These are phyloP conservation scores for Drosophila meridiana DNA, from an alignment of 2,888 invertebrate genomes.

Conservation along the genomic window DNA sequence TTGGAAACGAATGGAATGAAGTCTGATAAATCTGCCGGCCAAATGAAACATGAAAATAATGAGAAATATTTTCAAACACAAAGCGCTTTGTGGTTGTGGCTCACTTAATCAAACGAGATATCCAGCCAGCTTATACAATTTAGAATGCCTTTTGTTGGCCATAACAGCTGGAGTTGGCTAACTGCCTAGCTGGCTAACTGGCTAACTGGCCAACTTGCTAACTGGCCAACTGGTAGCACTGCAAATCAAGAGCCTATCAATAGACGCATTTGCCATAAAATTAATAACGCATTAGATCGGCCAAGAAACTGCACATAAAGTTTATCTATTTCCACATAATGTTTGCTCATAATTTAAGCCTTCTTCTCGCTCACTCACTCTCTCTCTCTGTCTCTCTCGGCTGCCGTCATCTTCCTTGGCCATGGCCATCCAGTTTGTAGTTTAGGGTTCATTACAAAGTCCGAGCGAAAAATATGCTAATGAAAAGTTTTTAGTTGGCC, in stretches of 20 bases:
- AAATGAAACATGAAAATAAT: slow-evolving; percentile 81
- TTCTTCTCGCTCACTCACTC: not conserved
- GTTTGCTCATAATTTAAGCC: slow-evolving; percentile 61
- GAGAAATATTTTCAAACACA: slow-evolving; percentile 73
- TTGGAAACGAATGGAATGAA: slow-evolving; percentile 21
- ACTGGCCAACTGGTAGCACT: slow-evolving; percentile 23
- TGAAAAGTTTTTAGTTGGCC: slow-evolving; percentile 69
- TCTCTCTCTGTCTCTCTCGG: not conserved
- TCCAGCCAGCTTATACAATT: slow-evolving; percentile 81
- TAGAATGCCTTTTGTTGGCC: slow-evolving; percentile 73
- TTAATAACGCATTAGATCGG: slow-evolving; percentile 80
- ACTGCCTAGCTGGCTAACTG: slow-evolving; percentile 14
- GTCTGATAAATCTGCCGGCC: slow-evolving; percentile 72
- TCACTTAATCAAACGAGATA: slow-evolving; percentile 83
- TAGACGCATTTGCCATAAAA: slow-evolving; percentile 72
- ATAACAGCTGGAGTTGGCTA: slow-evolving; percentile 40
- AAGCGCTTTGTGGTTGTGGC: slow-evolving; percentile 61
- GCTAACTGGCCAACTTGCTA: slow-evolving; percentile 1
- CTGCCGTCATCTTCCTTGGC: not conserved
- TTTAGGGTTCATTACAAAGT: slow-evolving; percentile 68
- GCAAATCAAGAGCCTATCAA: slow-evolving; percentile 55
- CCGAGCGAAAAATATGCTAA: slow-evolving; percentile 64
- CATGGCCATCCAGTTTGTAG: slow-evolving; percentile 70
- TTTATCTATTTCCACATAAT: slow-evolving; percentile 73
- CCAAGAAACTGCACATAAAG: slow-evolving; percentile 64